Base-by-base conservation (phyloP, 2,113 vertebrate species). In the Petrocephalus microphthalmus region DNA sequence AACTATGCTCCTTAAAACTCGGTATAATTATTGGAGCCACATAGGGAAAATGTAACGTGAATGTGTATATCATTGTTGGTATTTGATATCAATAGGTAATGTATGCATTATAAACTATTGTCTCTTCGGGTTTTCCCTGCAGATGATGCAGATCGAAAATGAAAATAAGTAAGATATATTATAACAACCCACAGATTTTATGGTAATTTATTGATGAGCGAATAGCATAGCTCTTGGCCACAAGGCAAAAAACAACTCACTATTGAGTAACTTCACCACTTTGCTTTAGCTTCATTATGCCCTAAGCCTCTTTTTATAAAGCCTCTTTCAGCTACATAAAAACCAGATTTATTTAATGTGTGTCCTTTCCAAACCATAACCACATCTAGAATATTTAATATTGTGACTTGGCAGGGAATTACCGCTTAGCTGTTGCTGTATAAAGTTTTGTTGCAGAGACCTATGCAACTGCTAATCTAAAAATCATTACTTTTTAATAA, bases 381-480 rank as follows among this genome's bases (percentile, higher is more conserved):
- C 84, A 74, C 57, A 56, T 87, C 1, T 33, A 86, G 87, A 89
- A 90, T 89, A 67, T 91, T 87, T 86, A 87, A 84, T 84, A 51
- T 47, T 74, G 82, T 47, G 83, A 56, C 47, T 67, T 87, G 89
- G 81, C 81, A 88, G 37, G 29, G 33, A 47, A 45, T 60, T 51
- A 20, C 78, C 5, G 19, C 17, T 57, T 88, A 25, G 53, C 54
- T 49, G 33, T 84, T 87, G 51, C 87, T 81, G 89, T 85, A 13
- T 89, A 52, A 56, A 87, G 10, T 82, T n/a, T 33, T 33, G 51
- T 57, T 83, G 71, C 54, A 56, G 67, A 56, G n/a, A 37, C 74
- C 52, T 60, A 45, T 57, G 19, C 71, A 49, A 52, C 25, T 49
- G 29, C 53, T 49, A 42, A 71, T 74, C 19, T 19, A 42, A 60